These are phyloP conservation scores for Sebastolobus alascanus DNA, from an alignment of 2,797 vertebrate genomes.

Conservation along the genomic window DNA sequence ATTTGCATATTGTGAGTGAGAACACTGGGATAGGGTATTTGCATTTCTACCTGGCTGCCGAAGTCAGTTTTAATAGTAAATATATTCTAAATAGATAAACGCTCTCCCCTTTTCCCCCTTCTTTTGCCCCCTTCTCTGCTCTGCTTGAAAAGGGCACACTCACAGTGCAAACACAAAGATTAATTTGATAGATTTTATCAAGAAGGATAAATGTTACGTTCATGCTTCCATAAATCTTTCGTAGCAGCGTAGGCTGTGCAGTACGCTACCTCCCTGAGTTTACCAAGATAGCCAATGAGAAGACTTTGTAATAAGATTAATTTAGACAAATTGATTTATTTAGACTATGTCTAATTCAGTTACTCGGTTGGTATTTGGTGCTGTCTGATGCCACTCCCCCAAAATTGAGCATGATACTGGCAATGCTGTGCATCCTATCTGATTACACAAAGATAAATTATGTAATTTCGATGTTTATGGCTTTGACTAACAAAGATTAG, in stretches of 20 bases:
- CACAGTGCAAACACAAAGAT: slow-evolving; percentile 30
- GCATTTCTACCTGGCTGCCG: slow-evolving; percentile 22
- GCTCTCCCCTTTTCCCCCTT: neutral
- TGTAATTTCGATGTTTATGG: slow-evolving; percentile 40
- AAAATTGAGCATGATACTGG: slow-evolving; percentile 37
- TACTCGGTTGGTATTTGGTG: slow-evolving; percentile 46
- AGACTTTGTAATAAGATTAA: slow-evolving; percentile 56
- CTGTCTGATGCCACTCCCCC: slow-evolving; percentile 38
- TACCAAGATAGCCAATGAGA: slow-evolving; percentile 27
- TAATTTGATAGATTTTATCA: slow-evolving; percentile 28
- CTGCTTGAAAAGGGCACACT: slow-evolving; percentile 8
- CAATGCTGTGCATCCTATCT: slow-evolving; percentile 26
- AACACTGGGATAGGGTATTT: neutral
- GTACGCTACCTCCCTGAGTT: slow-evolving; percentile 17
- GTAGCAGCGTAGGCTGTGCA: neutral
- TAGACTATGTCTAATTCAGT: slow-evolving; percentile 61
- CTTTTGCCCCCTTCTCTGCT: neutral
- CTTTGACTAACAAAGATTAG: slow-evolving; percentile 14
- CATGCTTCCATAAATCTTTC: slow-evolving; percentile 25
- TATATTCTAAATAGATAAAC: slow-evolving; percentile 8
- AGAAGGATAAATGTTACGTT: slow-evolving; percentile 22
- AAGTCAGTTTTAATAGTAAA: slow-evolving; percentile 12
- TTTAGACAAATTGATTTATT: slow-evolving; percentile 55
- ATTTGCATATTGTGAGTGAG: slow-evolving; percentile 44
- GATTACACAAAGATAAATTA: slow-evolving; percentile 51